Evolutionary conservation across 2,797 vertebrate species (phyloP).

Genomic region (Myripristis jacobus): DNA sequence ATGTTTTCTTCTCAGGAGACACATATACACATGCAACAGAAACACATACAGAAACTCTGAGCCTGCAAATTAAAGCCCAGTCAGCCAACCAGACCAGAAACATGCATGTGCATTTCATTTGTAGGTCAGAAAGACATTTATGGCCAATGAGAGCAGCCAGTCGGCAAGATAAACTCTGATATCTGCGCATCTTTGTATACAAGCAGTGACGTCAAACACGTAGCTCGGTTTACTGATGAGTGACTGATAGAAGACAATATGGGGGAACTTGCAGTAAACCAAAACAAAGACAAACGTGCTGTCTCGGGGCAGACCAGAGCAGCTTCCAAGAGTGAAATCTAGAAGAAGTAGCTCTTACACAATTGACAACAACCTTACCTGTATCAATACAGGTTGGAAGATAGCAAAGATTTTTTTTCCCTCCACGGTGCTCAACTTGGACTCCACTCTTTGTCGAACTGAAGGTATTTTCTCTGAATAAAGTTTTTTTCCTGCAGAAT

Average conservation of each 20-base stretch:
- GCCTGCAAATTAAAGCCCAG: too few species aligned
- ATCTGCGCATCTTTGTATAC: constrained; percentile 54
- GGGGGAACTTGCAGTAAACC: constrained; percentile 40
- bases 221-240: constrained; percentile 59
- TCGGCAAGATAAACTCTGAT: constrained; percentile 42
- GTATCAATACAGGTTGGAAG: constrained; percentile 23
- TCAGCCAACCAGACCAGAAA: not conserved
- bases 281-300: constrained; percentile 58
- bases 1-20: too few species aligned
- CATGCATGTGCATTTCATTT: not conserved
- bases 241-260: constrained; percentile 45
- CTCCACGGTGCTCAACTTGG: too few species aligned
- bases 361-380: constrained; percentile 31
- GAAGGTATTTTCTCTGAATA: constrained; percentile 25
- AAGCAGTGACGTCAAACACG: constrained; percentile 62
- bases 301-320: constrained; percentile 18
- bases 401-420: not conserved
- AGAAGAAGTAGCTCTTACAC: constrained; percentile 14
- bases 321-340: constrained; percentile 27
- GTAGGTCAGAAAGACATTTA: not conserved
- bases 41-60: not conserved
- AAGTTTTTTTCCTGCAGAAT: constrained; percentile 12
- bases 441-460: constrained; percentile 30
- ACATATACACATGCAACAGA: not conserved
- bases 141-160: constrained; percentile 19